Evolutionary conservation across 2,113 vertebrate species (phyloP).

Genomic region (Tragelaphus imberbis): DNA sequence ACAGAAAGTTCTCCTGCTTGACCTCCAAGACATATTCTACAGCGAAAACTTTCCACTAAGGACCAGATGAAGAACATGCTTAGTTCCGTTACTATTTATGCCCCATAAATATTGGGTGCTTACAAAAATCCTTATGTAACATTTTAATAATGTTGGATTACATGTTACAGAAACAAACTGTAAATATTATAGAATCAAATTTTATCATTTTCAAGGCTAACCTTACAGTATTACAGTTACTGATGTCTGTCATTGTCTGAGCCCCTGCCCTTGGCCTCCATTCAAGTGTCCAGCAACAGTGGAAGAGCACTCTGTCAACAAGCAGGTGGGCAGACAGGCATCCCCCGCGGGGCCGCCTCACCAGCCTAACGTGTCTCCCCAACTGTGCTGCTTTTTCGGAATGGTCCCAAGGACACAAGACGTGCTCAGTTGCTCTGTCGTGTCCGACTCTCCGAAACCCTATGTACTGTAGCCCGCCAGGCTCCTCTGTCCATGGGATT

Average conservation of each 20-base stretch:
- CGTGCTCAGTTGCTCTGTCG: not conserved
- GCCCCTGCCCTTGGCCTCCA: not conserved
- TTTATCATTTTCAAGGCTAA: not conserved
- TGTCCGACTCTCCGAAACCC: not conserved
- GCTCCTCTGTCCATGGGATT: not conserved
- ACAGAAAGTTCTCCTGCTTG: not conserved
- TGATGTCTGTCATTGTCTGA: not conserved
- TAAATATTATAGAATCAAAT: not conserved
- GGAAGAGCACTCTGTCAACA: not conserved
- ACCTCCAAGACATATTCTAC: not conserved
- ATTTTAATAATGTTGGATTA: not conserved
- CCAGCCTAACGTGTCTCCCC: not conserved
- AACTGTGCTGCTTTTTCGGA: no score
- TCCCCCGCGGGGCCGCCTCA: not conserved
- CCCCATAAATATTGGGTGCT: not conserved
- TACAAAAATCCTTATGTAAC: not conserved
- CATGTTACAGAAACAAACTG: not conserved
- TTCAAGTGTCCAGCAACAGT: fast-evolving
- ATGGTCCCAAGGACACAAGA: not conserved
- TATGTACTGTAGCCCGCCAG: not conserved
- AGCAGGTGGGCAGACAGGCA: not conserved
- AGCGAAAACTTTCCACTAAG: not conserved
- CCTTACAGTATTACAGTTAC: no score
- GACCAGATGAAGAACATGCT: not conserved
- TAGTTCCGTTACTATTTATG: not conserved